Base-by-base conservation (phyloP, 1,140 invertebrate genomes). In the Sitophilus oryzae region DNA sequence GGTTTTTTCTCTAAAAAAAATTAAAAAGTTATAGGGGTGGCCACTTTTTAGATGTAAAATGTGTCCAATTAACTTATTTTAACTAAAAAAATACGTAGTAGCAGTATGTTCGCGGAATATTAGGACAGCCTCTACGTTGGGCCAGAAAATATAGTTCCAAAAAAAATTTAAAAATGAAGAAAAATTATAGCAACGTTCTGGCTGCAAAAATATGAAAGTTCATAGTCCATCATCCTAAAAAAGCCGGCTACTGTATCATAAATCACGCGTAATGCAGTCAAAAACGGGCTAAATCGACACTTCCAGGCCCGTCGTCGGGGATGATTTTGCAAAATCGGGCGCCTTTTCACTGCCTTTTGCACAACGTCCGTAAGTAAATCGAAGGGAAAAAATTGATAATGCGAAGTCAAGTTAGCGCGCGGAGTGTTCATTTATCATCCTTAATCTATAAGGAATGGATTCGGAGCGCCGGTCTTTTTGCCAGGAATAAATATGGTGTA, bases 221-320 rank as follows among this genome's bases (percentile, higher is more conserved):
- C n/a, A n/a, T n/a, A n/a, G n/a, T n/a, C n/a, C n/a, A n/a, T n/a
- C n/a, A n/a, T n/a, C n/a, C n/a, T n/a, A 30, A 35, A 47, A 47
- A 47, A 47, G 15, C 44, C 2, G n/a, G 6, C 8, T 41, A 50
- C 16, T 40, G 22, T 47, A 60, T 50, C 62, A 67, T 67, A 62
- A 67, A 67, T 67, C 66, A 67, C 37, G 21, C 42, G 35, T 66
- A 67, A 67, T 64, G 48, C 63, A 65, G 63, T 62, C 61, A 64
- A 64, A 64, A 64, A 67, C 61, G 59, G 48, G 54, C 63, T 52
- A 67, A 67, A 67, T 67, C 60, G 58, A 52, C 61, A 59, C 65
- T 65, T 65, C 65, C 65, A 64, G 64, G 65, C 63, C 59, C 56
- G 52, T 59, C 52, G 44, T 50, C 57, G 56, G 44, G 52, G 52